phyloP scores from a whole-genome alignment of 2,113 vertebrate species.

The Grammomys dolichurus region DNA sequence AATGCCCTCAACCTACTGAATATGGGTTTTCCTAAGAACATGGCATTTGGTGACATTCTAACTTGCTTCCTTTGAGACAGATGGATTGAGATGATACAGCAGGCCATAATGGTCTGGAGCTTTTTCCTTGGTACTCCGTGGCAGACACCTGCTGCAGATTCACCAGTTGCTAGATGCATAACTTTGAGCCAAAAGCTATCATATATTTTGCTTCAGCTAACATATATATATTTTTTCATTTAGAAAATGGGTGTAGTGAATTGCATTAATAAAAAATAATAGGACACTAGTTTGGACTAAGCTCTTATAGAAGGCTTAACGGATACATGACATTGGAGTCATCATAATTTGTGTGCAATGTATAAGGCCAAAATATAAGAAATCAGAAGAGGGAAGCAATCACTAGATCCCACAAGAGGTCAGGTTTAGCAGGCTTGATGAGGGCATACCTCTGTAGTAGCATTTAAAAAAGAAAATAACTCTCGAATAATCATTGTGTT shows the following conservation, averaged over 20 bases:
- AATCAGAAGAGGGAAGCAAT: neutral
- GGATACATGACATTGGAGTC: neutral
- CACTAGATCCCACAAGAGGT: neutral
- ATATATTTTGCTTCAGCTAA: neutral
- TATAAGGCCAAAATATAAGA: neutral
- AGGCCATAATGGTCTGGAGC: accelerated
- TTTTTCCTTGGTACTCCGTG: neutral
- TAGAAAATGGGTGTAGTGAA: neutral
- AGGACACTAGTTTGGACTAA: neutral
- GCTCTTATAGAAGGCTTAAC: neutral
- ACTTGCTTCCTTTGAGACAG: neutral
- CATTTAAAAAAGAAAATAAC: neutral
- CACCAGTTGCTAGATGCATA: neutral
- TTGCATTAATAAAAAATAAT: neutral
- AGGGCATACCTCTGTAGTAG: neutral
- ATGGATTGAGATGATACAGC: too few relatives aligned
- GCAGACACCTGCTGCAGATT: neutral
- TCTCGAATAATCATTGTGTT: neutral
- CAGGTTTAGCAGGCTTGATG: neutral
- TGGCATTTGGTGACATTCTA: neutral
- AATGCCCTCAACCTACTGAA: neutral
- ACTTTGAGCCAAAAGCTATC: neutral
- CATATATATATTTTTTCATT: neutral
- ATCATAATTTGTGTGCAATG: neutral
- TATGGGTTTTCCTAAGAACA: neutral